Evolutionary conservation across 2,797 vertebrate genomes (phyloP), one percentile per base, ranked within the genome.

Genomic region (Loriculus beryllinus): DNA sequence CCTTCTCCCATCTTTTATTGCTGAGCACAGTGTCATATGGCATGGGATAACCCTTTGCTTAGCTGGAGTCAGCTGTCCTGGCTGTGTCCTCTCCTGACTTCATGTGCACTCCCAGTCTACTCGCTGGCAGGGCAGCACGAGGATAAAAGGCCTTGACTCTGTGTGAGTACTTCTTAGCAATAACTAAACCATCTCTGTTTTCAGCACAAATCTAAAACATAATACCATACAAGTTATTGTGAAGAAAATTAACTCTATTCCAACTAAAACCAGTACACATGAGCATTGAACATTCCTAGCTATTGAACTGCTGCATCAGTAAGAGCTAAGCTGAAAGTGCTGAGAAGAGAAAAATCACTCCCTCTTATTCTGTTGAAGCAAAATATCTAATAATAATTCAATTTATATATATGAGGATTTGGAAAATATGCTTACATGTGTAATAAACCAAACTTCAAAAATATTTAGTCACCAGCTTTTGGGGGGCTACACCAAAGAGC

Each of bases 321-420:
- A 48, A 71, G 6, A 43, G 26, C 47, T 51, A 28, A 14, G 5
- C 14, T 56, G 28, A 28, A 85, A 72, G 47, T 31, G 9, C 39
- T 92, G 74, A 68, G 84, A 95, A 94, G 18, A 68, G 82, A 52
- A 75, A 72, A 77, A 82, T 52, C 64, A 64, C 45, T 82, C 45
- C 10, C 26, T 77, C 25, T 40, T 39, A 71, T 47, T 78, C 68
- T 54, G 14, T 57, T 86, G 18, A 59, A 71, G 75, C 25, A 84
- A 63, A 82, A 75, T 79, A 26, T 92, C 82, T 90, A 16, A 33
- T 82, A 85, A 91, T 40, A 26, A 82, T 69, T 81, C 54, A n/a
- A 84, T 88, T 90, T 49, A 26, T 95, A 43, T 56, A 25, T 10
- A 6, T 45, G 19, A 3, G 25, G 52, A 86, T 72, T 45, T 96